phyloP scores from a whole-genome alignment of 2,113 vertebrate genomes.

The Cichladusa arquata region DNA sequence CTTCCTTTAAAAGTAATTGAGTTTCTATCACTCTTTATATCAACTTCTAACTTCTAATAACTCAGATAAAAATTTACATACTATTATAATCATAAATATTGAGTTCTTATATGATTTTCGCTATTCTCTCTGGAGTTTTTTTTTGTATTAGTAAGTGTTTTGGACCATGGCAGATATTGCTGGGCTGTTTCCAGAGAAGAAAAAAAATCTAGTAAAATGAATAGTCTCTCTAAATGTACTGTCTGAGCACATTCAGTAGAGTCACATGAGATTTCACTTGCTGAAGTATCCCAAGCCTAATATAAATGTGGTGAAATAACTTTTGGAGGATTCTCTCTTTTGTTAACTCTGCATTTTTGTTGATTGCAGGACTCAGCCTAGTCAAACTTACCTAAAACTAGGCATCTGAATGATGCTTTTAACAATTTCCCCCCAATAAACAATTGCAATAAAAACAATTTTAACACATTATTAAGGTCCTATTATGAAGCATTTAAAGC shows the following conservation, averaged over 20 bases:
- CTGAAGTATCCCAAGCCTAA: background rate
- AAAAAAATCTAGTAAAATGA: background rate
- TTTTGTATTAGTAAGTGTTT: background rate
- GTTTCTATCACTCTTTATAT: background rate
- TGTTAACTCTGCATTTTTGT: background rate
- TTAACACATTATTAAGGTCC: background rate
- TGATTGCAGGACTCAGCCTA: background rate
- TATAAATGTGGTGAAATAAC: background rate
- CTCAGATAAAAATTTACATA: background rate
- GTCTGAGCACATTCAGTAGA: background rate
- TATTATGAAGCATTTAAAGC: background rate
- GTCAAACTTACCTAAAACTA: background rate
- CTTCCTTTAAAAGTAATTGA: background rate
- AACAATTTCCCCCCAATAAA: background rate
- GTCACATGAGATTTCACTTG: background rate
- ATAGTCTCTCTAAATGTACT: background rate
- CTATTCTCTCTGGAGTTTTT: background rate
- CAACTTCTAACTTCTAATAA: background rate
- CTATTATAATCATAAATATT: background rate
- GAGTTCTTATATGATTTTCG: background rate
- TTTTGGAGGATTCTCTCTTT: background rate
- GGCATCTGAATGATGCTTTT: background rate
- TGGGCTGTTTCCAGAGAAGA: background rate
- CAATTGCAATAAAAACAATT: background rate
- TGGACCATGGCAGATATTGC: background rate